Evolutionary conservation across 2,113 vertebrate species (phyloP), one percentile per base, ranked within the genome.

Genomic region (Bambusicola thoracicus): DNA sequence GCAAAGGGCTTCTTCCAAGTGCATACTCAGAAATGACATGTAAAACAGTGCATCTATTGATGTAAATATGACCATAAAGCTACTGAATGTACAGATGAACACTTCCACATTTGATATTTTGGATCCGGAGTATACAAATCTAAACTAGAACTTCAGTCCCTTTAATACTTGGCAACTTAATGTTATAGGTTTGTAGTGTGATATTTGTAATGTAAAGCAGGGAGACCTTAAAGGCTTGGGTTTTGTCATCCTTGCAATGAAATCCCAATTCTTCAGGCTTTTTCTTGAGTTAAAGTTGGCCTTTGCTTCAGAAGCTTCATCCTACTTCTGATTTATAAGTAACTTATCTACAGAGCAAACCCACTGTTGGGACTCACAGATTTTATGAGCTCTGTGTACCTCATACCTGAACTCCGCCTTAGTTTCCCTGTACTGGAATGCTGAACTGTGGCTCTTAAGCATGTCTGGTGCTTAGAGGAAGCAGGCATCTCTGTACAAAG

Each of bases 401-500:
- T 0, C 0, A 6, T 40, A 32, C 22, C 46, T 81, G 73, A 83
- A 38, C 34, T 56, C 58, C 85, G 56, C 82, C 30, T 66, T 11
- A 25, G 61, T 75, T 94, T 95, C 56, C 19, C 18, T 43, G 18
- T 56, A 4, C 25, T 0, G 5, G 13, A 46, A 41, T 56, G 62
- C 40, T 0, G 3, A 55, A 32, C 10, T 17, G 24, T 2, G 11
- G 8, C 19, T 59, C 6, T 53, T 2, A 10, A 62, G 51, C 38
- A 17, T 0, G 0, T 73, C 62, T 58, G 65, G 29, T 81, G 34
- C 58, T 63, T 30, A 32, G 11, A 17, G 77, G 65, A 59, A 92
- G 41, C 44, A 6, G 58, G 25, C 21, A 10, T 7, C 30, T 13
- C 0, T 0, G 13, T 36, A 8, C 10, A 10, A 30, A 75, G 17